Evolutionary conservation across 2,113 vertebrate genomes (phyloP).

Genomic region (Ceyx melanurus): DNA sequence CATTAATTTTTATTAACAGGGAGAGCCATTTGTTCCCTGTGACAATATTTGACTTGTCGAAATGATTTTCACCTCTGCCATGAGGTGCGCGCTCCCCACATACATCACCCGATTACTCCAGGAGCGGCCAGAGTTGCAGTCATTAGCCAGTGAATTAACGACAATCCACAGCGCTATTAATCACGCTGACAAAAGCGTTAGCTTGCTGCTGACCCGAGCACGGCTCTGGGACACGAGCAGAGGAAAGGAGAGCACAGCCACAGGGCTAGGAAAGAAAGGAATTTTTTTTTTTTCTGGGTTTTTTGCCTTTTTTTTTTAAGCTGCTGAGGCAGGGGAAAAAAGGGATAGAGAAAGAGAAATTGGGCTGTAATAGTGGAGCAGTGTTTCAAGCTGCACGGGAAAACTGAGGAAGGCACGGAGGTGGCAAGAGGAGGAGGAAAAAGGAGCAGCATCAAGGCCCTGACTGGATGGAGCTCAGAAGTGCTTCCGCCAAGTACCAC

Average conservation of each 20-base stretch:
- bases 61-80: constrained; percentile 99
- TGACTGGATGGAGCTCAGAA: background rate
- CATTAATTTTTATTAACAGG: constrained; percentile 96
- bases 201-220: constrained; percentile 83
- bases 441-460: background rate
- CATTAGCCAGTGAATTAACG: constrained; percentile 99
- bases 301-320: background rate
- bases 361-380: background rate
- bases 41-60: constrained; percentile 94
- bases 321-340: background rate
- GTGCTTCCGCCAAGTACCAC: background rate
- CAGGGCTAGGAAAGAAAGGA: constrained; percentile 39
- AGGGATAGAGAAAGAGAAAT: background rate
- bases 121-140: constrained; percentile 88
- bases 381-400: background rate
- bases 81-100: constrained; percentile 86
- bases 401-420: background rate
- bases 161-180: constrained; percentile 94
- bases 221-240: constrained; percentile 74
- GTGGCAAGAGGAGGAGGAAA: background rate
- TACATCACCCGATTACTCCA: constrained; percentile 97
- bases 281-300: background rate
- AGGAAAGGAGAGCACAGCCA: constrained; percentile 45
- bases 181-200: constrained; percentile 98
- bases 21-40: constrained; percentile 87